Conservation (phyloP, 2,888 invertebrate genomes). For the Clepsis dumicolana region DNA sequence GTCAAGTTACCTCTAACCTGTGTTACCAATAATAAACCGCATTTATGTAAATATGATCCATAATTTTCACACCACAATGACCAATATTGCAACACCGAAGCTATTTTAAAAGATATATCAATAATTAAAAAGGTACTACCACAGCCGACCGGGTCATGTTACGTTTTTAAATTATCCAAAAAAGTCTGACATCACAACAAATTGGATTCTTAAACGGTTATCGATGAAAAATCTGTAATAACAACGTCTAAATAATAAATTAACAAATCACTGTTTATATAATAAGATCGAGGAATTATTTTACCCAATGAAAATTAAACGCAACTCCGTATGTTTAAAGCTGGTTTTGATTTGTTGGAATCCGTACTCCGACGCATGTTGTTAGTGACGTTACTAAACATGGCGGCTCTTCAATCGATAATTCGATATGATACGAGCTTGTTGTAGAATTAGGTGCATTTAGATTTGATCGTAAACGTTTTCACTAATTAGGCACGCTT, state of each 20-base stretch:
- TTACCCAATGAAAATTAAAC: background rate
- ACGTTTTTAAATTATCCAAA: conserved; percentile 59
- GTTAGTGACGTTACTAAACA: conserved; percentile 39
- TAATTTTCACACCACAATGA: conserved; percentile 51
- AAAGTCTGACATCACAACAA: conserved; percentile 62
- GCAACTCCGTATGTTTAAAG: background rate
- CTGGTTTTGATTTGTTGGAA: conserved; percentile 6
- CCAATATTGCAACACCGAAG: conserved; percentile 50
- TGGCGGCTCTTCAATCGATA: conserved; percentile 44
- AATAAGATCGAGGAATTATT: conserved; percentile 44
- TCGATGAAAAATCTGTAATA: conserved; percentile 62
- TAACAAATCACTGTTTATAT: conserved; percentile 55
- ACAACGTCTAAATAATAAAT: conserved; percentile 58
- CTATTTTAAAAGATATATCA: conserved; percentile 46
- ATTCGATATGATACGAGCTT: conserved; percentile 35
- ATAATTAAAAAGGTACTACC: conserved; percentile 57
- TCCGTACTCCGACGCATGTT: conserved; percentile 16
- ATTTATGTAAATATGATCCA: conserved; percentile 57
- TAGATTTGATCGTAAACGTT: conserved; percentile 38
- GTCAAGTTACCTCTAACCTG: conserved; percentile 44
- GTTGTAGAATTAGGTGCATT: conserved; percentile 44
- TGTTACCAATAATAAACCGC: conserved; percentile 47
- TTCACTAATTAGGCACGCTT: conserved; percentile 33
- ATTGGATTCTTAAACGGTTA: conserved; percentile 64
- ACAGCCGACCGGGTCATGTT: conserved; percentile 48